phyloP scores from a whole-genome alignment of 2,888 invertebrate genomes.

The Nasonia oneida region DNA sequence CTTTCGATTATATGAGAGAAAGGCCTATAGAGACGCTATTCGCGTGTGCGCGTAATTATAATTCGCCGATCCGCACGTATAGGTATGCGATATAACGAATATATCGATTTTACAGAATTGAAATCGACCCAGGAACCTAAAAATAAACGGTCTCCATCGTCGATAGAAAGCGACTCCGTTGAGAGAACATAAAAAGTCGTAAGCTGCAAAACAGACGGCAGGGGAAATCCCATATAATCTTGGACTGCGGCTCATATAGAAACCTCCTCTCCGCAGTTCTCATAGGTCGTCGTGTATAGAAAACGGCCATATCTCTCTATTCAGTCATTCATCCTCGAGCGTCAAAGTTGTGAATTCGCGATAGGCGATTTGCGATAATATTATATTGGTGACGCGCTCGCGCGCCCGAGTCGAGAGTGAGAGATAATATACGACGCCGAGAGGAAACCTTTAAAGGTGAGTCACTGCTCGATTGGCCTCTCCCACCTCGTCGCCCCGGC shows the following conservation, averaged over 20 bases:
- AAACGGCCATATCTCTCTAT: slow-evolving; percentile 55
- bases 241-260: neutral
- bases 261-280: slow-evolving; percentile 21
- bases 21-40: neutral
- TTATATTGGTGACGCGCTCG: slow-evolving; percentile 60
- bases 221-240: slow-evolving; percentile 57
- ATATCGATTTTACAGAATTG: neutral
- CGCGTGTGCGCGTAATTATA: neutral
- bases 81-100: neutral
- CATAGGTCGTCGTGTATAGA: slow-evolving; percentile 38
- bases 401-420: slow-evolving; percentile 29
- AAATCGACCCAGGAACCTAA: slow-evolving; percentile 10
- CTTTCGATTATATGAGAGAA: neutral
- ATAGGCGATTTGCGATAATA: slow-evolving; percentile 64
- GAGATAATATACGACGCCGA: slow-evolving; percentile 58
- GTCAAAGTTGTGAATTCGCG: slow-evolving; percentile 53
- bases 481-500: slow-evolving; percentile 22
- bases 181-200: slow-evolving; percentile 6
- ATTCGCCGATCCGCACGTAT: neutral
- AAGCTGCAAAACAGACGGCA: neutral
- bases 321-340: slow-evolving; percentile 62
- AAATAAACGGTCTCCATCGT: neutral
- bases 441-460: slow-evolving; percentile 55
- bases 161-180: neutral
- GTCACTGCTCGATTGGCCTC: slow-evolving; percentile 56